Evolutionary conservation across 2,797 vertebrate species (phyloP), one percentile per base, ranked within the genome.

Genomic region (Epinephelus awoara): DNA sequence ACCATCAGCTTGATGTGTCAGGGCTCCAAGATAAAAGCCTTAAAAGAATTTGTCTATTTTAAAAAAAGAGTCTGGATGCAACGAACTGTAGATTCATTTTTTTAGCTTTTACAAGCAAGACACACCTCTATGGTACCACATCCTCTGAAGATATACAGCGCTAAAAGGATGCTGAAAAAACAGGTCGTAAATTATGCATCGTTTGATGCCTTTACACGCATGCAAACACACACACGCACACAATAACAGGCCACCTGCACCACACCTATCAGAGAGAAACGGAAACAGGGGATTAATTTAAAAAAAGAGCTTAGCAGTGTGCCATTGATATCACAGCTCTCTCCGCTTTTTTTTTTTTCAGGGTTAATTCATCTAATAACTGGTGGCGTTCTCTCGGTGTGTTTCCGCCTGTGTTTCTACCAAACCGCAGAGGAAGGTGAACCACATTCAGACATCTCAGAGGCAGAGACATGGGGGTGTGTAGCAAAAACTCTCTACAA

Each of bases 271-370:
- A 61, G 44, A 63, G 34, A 55, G 64, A 59, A 52, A 70, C 13
- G 21, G 42, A 76, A 67, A 50, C 3, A 44, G 50, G 19, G 50
- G 40, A 67, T 79, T 46, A 3, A 59, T 72, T 59, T 18, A 0
- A 73, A 80, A 80, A 59, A 34, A 69, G 49, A 68, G 47, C 23
- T 61, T 23, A 77, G 57, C 47, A 23, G 64, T 4, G 19, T 78
- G 54, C 70, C 64, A 78, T 82, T 70, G 44, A 66, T 64, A 65
- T 73, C 38, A 69, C 19, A 61, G 51, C 71, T 67, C 67, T 70
- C 11, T 18, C 67, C 34, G 14, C 18, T 19, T 15, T n/a, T 49
- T 49, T 49, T 49, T 21, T 54, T 61, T 34, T 9, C 23, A 34
- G 21, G 25, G 27, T 61, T 55, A 63, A 65, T 58, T 66, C 23